phyloP scores from a whole-genome alignment of 2,797 vertebrate species.

The Margarornis squamiger region DNA sequence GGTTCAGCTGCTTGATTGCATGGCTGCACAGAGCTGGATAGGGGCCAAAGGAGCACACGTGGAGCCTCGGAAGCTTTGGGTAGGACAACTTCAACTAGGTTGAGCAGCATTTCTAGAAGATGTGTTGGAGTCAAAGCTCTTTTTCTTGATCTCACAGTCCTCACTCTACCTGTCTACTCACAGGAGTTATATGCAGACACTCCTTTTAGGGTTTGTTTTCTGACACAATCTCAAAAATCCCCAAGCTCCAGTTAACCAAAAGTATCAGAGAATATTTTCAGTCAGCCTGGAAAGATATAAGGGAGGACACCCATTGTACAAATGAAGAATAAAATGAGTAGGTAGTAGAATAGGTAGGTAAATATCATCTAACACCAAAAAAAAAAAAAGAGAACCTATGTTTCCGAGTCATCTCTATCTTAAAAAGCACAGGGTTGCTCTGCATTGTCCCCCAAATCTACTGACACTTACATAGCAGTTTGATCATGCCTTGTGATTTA shows the following conservation, averaged over 20 bases:
- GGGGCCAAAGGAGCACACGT: accelerated
- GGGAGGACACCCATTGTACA: neutral
- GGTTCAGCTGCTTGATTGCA: neutral
- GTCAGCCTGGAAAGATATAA: neutral
- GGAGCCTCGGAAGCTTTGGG: accelerated
- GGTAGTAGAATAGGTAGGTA: neutral
- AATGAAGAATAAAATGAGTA: neutral
- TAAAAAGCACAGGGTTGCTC: neutral
- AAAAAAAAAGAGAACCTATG: neutral
- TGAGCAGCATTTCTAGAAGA: accelerated
- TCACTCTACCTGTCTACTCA: neutral
- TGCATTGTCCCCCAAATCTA: neutral
- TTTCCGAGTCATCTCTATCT: neutral
- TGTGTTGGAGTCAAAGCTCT: neutral
- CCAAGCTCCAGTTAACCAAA: neutral
- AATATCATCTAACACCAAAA: neutral
- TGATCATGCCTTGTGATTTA: neutral
- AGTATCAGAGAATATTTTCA: neutral
- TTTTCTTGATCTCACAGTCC: neutral
- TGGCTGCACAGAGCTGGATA: accelerated
- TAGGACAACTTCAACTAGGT: too few species aligned
- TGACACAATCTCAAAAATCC: neutral
- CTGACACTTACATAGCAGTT: neutral
- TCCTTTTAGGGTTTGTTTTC: neutral
- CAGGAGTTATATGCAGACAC: neutral